phyloP scores from a whole-genome alignment of 2,888 invertebrate species.

The Altica lythri region DNA sequence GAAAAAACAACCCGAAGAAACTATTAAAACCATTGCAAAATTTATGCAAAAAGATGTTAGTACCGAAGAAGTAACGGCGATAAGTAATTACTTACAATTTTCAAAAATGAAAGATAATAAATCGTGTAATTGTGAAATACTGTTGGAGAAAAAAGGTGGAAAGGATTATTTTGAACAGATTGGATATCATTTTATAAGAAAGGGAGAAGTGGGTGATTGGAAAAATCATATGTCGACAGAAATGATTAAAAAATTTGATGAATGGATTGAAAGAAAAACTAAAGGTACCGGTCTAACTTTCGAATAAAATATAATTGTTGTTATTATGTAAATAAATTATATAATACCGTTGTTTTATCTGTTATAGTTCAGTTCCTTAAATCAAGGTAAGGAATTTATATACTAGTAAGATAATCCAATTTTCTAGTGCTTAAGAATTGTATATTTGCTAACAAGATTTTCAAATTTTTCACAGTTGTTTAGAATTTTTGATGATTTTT shows the following conservation, averaged over 20 bases:
- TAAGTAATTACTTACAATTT: constrained; percentile 50
- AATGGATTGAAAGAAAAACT: constrained; percentile 69
- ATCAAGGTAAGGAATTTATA: too few species aligned
- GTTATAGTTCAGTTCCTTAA: too few species aligned
- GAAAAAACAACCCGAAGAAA: constrained; percentile 71
- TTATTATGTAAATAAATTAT: too few species aligned
- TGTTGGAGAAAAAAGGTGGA: constrained; percentile 49
- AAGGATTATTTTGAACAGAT: constrained; percentile 40
- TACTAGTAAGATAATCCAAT: too few species aligned
- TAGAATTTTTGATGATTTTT: too few species aligned
- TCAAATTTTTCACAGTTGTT: too few species aligned
- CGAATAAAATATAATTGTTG: too few species aligned
- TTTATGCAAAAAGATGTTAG: constrained; percentile 72
- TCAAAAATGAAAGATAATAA: constrained; percentile 64
- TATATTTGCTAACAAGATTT: too few species aligned
- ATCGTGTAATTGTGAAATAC: constrained; percentile 61
- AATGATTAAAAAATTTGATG: constrained; percentile 72
- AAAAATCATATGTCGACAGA: constrained; percentile 70
- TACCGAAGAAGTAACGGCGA: constrained; percentile 65
- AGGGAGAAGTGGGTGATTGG: constrained; percentile 58
- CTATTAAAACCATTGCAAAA: constrained; percentile 64
- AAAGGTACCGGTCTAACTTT: constrained; percentile 61
- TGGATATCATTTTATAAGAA: constrained; percentile 57
- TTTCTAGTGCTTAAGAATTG: too few species aligned
- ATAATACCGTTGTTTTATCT: too few species aligned